Evolutionary conservation across 2,113 vertebrate species (phyloP), one percentile per base, ranked within the genome.

Genomic region (Callorhinus ursinus): DNA sequence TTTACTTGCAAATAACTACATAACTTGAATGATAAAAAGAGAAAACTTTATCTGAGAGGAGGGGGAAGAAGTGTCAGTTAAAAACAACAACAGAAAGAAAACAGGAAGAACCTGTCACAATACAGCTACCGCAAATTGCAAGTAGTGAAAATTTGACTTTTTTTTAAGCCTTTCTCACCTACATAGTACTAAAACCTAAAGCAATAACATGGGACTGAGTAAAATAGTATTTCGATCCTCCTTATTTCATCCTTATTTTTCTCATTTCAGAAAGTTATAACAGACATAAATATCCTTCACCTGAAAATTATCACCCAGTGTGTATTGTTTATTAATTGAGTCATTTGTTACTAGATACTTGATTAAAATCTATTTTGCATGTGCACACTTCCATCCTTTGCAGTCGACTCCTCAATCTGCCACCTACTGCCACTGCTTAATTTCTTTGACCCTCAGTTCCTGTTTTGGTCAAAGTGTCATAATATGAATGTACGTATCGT

Each of bases 1-100:
- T 86, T 51, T 76, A 31, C 90, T 97, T 98, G 85, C 15, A 98
- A 94, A 85, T 79, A 18, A 97, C 59, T 80, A 82, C 9, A 88
- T 57, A 93, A 85, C 21, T 92, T 88, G 59, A 72, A 69, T 74
- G 77, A 42, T 65, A 55, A 97, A 57, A 97, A 82, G 14, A 19
- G 15, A 87, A 86, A 93, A 81, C 33, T 80, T 46, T 93, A 55
- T 90, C 18, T 55, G 21, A 97, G 49, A 49, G 4, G 12, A 98
- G 33, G 19, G 5, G 11, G 42, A 85, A 11, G 49, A 92, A 14
- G 55, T 36, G 15, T 39, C 65, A 59, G 53, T 88, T 87, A 90
- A 85, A 79, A 87, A 13, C 94, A 97, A 76, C 69, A 94, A 85
- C 7, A 81, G 96, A 90, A 94, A 63, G 59, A 89, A 82, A 94